Conservation (phyloP, 1,140 invertebrate species). For the Nasonia longicornis region DNA sequence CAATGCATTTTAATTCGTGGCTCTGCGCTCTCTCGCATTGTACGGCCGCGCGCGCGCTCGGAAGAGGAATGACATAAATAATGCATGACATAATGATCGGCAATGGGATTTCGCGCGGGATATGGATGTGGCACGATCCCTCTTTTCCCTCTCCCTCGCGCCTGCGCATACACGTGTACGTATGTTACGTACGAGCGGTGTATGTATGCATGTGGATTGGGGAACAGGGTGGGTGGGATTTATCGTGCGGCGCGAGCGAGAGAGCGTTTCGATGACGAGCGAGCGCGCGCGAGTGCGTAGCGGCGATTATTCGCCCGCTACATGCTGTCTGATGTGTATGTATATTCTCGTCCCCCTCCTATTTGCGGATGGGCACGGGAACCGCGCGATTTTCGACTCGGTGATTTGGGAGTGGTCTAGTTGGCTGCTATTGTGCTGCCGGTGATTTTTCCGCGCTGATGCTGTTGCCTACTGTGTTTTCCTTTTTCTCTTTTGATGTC, state of each 20-base stretch:
- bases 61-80: slow-evolving; percentile 64
- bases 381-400: slow-evolving; percentile 22
- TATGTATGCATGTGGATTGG: background rate
- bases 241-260: background rate
- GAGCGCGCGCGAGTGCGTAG: background rate
- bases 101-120: slow-evolving; percentile 53
- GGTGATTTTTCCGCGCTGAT: background rate
- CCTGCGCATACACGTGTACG: slow-evolving; percentile 40
- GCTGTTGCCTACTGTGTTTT: background rate
- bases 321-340: background rate
- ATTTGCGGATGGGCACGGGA: slow-evolving; percentile 17
- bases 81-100: slow-evolving; percentile 66
- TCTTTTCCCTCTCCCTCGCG: slow-evolving; percentile 35
- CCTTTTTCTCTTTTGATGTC: background rate
- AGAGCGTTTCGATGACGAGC: slow-evolving; percentile 31
- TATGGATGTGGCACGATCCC: slow-evolving; percentile 48
- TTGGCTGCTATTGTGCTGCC: background rate
- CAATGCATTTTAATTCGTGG: slow-evolving; percentile 68
- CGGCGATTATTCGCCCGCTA: slow-evolving; percentile 37
- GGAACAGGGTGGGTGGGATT: background rate
- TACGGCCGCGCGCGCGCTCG: slow-evolving; percentile 34
- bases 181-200: slow-evolving; percentile 43
- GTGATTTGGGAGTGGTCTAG: slow-evolving; percentile 10
- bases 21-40: slow-evolving; percentile 51
- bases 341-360: background rate